phyloP scores from a whole-genome alignment of 2,797 vertebrate species.

The Sebastes kiyomatsui region DNA sequence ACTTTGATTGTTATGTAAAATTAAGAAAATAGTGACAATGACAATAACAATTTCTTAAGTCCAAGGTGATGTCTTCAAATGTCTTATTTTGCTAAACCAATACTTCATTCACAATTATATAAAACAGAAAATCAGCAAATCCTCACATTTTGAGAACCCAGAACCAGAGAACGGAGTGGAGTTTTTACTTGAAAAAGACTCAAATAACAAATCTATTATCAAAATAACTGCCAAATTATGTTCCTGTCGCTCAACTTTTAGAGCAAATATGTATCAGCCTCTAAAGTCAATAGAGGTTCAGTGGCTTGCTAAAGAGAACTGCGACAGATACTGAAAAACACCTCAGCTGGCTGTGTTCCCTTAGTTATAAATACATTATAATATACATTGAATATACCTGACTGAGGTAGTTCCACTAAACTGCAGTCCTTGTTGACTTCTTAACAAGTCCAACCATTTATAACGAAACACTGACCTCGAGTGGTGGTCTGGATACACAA shows the following conservation, averaged over 20 bases:
- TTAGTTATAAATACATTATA: not conserved
- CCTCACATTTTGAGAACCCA: not conserved
- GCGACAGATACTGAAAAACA: not conserved
- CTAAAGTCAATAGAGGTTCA: not conserved
- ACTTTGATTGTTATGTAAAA: not conserved
- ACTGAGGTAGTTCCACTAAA: not conserved
- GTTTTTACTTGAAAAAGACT: not conserved
- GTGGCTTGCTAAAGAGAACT: not conserved
- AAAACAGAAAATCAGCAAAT: not conserved
- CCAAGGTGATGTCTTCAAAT: not conserved
- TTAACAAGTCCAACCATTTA: not conserved
- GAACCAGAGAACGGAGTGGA: not conserved
- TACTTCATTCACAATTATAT: not conserved
- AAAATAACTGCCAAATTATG: not conserved
- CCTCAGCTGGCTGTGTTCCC: not conserved
- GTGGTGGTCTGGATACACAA: conserved; percentile 34
- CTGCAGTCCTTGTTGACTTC: not conserved
- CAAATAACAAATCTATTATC: not conserved
- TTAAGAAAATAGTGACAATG: not conserved
- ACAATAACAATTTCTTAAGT: not conserved
- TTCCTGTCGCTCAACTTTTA: not conserved
- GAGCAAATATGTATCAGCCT: not conserved
- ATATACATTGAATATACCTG: not conserved
- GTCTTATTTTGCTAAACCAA: not conserved
- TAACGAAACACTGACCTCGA: conserved; percentile 58